phyloP scores from a whole-genome alignment of 2,888 invertebrate genomes.

The Aethes cnicana region DNA sequence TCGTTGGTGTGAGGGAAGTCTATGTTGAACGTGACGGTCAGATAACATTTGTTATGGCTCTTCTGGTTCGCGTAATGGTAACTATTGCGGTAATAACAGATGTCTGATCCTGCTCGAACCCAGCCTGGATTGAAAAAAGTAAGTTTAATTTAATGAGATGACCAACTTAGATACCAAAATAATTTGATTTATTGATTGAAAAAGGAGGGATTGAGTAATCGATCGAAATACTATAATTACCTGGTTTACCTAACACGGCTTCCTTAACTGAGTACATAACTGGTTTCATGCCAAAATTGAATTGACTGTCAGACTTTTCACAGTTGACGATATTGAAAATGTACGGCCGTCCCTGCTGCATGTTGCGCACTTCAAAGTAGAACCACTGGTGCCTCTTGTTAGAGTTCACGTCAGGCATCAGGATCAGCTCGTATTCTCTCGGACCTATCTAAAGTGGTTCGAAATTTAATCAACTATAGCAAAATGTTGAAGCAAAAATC shows the following conservation, averaged over 20 bases:
- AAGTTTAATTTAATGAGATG: too few species aligned
- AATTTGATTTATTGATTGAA: too few species aligned
- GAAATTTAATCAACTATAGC: constrained; percentile 8
- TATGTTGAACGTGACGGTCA: constrained; percentile 90
- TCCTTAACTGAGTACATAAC: constrained; percentile 92
- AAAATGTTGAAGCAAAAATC: neutral
- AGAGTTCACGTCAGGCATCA: constrained; percentile 92
- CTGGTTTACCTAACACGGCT: constrained; percentile 80
- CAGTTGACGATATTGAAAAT: constrained; percentile 94
- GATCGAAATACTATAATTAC: too few species aligned
- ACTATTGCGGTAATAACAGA: constrained; percentile 92
- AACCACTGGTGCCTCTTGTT: constrained; percentile 93
- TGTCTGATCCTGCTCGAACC: constrained; percentile 87
- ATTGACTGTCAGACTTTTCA: constrained; percentile 93
- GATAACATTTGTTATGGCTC: constrained; percentile 83
- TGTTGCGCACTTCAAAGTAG: constrained; percentile 93
- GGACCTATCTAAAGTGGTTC: constrained; percentile 84
- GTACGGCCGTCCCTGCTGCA: constrained; percentile 86
- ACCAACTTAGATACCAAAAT: too few species aligned
- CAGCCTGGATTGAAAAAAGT: constrained; percentile 76
- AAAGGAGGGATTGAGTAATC: too few species aligned
- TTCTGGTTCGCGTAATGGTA: constrained; percentile 82
- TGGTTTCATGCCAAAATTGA: constrained; percentile 94
- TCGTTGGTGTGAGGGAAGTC: constrained; percentile 89
- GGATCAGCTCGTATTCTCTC: constrained; percentile 90